Base-by-base conservation (phyloP, 2,888 invertebrate genomes). In the Coenonympha arcania region DNA sequence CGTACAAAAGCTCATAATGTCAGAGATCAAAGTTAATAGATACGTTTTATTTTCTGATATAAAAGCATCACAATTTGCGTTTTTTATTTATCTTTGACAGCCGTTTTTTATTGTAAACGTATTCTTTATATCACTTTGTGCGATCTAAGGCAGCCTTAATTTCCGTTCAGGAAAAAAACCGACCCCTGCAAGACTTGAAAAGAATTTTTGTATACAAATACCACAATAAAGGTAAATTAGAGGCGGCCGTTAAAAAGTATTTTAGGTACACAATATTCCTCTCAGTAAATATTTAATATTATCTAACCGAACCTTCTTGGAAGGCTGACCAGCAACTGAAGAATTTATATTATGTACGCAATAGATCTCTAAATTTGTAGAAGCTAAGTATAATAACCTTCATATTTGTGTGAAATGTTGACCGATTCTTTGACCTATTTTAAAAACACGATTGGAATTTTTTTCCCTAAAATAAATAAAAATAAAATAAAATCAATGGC, bases 111-210 rank as follows among this genome's bases (percentile, higher is more conserved):
- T 16, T 37, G 13, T 37, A 37, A 37, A 28, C 15, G 16, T 33
- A 19, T 22, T 34, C 33, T 44, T 44, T 44, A 26, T 42, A 44
- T 44, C 34, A 34, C 24, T 24, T 44, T 24, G 34, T 24, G n/a
- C n/a, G 44, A 44, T 44, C 44, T 8, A 34, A 13, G 20, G 3
- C 43, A 19, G 19, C 42, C 30, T 24, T 44, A 44, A 44, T 44
- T 44, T 44, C 44, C 44, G 44, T 34, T 44, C 22, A 22, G 33
- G 34, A 15, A 42, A 44, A 44, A 18, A 22, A 13, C 20, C 9
- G 11, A 20, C 13, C 31, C 30, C 31, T n/a, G n/a, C 40, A 43
- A 33, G 16, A 33, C 31, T 31, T 33, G 5, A 20, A 44, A 44
- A 33, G 24, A 34, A 44, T 44, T 34, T 34, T 42, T 31, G 30